Percentiles rank a stretch among this genome's conserved stretches.
Evolutionary conservation across 37 sponge, comb jelly and placozoan genomes (phyloP).

Genomic region (Beroe forskalii): DNA sequence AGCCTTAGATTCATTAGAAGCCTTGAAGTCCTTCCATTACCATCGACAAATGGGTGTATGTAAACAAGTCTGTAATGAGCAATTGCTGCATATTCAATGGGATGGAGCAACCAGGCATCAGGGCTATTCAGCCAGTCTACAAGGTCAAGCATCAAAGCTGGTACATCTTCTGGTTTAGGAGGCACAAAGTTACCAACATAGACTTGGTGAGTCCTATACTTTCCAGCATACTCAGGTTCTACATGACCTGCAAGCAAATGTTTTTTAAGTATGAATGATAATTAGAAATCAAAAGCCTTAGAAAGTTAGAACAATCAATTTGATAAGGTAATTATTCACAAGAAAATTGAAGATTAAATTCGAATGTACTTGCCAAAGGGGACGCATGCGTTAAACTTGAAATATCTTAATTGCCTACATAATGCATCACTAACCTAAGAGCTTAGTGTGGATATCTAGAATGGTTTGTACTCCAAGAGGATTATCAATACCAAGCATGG

Average conservation of each 20-base stretch:
- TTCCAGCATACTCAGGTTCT: slow-evolving; percentile 49
- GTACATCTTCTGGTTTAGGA: slow-evolving; percentile 67
- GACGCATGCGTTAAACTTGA: too few species aligned
- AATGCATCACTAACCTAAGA: slow-evolving; percentile 1
- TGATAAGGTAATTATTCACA: too few species aligned
- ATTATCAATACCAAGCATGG: slow-evolving; percentile 23
- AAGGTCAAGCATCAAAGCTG: slow-evolving; percentile 64
- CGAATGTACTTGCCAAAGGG: too few species aligned
- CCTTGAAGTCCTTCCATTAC: slow-evolving; percentile 68
- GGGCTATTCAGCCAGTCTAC: slow-evolving; percentile 66
- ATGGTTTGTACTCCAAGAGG: slow-evolving; percentile 64
- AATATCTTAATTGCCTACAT: too few species aligned
- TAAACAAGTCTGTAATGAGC: slow-evolving; percentile 68
- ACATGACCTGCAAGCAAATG: slow-evolving; percentile 45
- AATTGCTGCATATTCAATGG: slow-evolving; percentile 67
- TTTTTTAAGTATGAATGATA: too few species aligned
- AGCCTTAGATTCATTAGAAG: slow-evolving; percentile 67
- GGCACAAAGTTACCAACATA: slow-evolving; percentile 67
- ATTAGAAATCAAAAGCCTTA: too few species aligned
- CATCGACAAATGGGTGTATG: slow-evolving; percentile 71
- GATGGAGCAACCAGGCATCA: slow-evolving; percentile 67
- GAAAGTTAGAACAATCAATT: too few species aligned
- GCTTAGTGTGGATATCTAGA: slow-evolving; percentile 48
- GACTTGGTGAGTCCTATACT: slow-evolving; percentile 64
- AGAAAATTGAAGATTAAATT: too few species aligned